Conservation (phyloP, 2,113 vertebrate species). For the Arvicanthis niloticus region DNA sequence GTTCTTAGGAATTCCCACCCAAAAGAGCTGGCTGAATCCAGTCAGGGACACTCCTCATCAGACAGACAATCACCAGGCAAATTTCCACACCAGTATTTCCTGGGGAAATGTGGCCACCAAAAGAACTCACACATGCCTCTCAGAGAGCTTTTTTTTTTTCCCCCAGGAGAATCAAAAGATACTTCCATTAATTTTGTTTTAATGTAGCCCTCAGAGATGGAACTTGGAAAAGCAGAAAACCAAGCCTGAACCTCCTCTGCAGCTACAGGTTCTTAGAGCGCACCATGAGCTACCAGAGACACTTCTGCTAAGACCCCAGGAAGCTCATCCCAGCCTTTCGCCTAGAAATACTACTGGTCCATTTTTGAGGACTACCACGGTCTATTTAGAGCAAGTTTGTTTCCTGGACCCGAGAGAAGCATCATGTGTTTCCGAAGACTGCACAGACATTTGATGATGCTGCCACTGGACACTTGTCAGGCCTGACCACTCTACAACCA, state of each 20-base stretch:
- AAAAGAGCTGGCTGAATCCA: conserved; percentile 8
- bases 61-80: conserved; percentile 10
- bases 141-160: not conserved
- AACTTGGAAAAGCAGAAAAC: not conserved
- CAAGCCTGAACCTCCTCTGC: not conserved
- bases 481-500: not conserved
- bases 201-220: not conserved
- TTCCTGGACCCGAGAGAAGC: not conserved
- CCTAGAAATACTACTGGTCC: not conserved
- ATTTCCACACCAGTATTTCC: conserved; percentile 64
- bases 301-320: too few species aligned
- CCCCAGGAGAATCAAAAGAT: not conserved
- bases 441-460: not conserved
- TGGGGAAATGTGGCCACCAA: conserved; percentile 40
- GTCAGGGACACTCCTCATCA: not conserved
- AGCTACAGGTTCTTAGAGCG: not conserved
- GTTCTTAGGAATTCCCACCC: not conserved
- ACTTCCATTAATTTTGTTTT: not conserved
- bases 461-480: not conserved
- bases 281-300: not conserved
- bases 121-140: conserved; percentile 10
- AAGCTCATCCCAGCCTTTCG: not conserved
- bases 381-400: not conserved
- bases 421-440: not conserved
- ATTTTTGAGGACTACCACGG: not conserved